phyloP scores from a whole-genome alignment of 2,888 invertebrate species.

The Galeruca laticollis region DNA sequence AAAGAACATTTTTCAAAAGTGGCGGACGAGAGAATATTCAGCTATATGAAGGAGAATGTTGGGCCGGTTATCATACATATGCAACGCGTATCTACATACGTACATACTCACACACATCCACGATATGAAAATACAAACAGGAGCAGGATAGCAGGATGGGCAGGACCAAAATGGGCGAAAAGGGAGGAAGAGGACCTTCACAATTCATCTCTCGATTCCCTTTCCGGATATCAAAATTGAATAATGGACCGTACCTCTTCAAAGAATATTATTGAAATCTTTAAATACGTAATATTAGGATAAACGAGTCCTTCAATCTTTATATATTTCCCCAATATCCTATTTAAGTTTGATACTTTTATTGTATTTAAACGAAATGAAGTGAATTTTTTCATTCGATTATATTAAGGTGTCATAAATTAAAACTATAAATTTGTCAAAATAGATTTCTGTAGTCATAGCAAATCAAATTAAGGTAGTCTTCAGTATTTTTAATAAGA shows the following conservation, averaged over 20 bases:
- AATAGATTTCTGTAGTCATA: no score
- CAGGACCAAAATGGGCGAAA: constrained; percentile 23
- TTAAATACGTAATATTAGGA: constrained; percentile 17
- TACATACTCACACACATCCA: constrained; percentile 56
- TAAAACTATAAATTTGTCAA: no score
- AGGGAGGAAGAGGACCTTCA: constrained; percentile 49
- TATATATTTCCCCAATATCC: background rate
- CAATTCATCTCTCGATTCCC: constrained; percentile 58
- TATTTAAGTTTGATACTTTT: background rate
- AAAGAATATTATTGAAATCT: constrained; percentile 47
- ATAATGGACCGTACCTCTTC: constrained; percentile 59
- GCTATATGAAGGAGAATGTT: constrained; percentile 61
- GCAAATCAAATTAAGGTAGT: no score
- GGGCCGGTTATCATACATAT: constrained; percentile 65
- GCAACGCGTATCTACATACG: constrained; percentile 65
- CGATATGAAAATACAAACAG: constrained; percentile 62
- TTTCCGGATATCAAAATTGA: constrained; percentile 57
- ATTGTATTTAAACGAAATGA: no score
- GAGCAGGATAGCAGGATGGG: constrained; percentile 43
- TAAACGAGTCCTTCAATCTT: background rate
- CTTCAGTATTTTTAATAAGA: no score
- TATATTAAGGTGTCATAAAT: no score
- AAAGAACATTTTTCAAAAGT: constrained; percentile 40
- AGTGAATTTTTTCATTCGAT: no score
- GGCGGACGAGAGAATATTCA: constrained; percentile 53